Evolutionary conservation across 2,797 vertebrate genomes (phyloP).

Genomic region (Poeciliopsis gracilis): DNA sequence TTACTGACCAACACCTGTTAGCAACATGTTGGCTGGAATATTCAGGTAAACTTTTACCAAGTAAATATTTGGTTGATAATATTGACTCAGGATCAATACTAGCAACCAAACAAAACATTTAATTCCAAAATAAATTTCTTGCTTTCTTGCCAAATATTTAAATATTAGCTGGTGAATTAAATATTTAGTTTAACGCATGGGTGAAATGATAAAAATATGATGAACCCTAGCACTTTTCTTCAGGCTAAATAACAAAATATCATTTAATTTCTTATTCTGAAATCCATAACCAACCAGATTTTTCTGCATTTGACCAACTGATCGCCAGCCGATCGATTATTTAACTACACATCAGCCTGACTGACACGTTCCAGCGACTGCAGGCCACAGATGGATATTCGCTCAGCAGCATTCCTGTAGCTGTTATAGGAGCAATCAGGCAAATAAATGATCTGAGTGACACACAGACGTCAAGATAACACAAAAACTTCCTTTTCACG

Average conservation of each 20-base stretch:
- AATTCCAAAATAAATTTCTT: not conserved
- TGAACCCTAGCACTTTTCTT: not conserved
- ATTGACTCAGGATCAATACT: too few relatives aligned
- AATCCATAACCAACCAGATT: not conserved
- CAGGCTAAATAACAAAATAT: not conserved
- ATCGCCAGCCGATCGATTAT: not conserved
- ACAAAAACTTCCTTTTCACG: not conserved
- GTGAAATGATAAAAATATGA: not conserved
- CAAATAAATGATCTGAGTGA: conserved; percentile 3
- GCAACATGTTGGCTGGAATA: too few relatives aligned
- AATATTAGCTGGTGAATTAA: not conserved
- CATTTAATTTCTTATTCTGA: not conserved
- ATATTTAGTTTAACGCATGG: not conserved
- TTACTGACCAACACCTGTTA: too few relatives aligned
- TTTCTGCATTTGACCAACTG: not conserved
- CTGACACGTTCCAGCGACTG: conserved; percentile 4
- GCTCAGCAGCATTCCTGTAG: conserved; percentile 47
- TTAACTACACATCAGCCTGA: conserved; percentile 21
- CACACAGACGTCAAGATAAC: not conserved
- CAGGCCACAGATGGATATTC: conserved; percentile 49
- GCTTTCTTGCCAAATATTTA: not conserved
- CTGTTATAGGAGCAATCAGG: conserved; percentile 24
- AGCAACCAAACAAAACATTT: not conserved
- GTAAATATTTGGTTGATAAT: too few relatives aligned
- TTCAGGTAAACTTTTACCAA: too few relatives aligned